phyloP scores from a whole-genome alignment of 23 tunicate species.

The Styela plicata region DNA sequence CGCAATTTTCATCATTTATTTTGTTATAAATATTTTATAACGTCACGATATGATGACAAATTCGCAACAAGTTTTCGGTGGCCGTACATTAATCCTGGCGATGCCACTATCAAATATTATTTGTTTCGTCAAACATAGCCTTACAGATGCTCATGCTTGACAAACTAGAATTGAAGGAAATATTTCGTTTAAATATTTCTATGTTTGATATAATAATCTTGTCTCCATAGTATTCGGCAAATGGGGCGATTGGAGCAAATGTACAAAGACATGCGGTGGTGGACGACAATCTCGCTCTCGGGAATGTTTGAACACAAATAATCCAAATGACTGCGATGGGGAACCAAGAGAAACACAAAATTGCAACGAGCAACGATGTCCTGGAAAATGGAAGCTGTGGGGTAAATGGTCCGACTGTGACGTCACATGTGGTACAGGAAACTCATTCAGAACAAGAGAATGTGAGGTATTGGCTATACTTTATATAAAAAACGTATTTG shows the following conservation, averaged over 20 bases:
- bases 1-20: too few relatives aligned
- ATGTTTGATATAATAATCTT: too few relatives aligned
- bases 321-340: slow-evolving; percentile 16
- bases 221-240: slow-evolving; percentile 2
- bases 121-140: too few relatives aligned
- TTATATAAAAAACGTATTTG: too few relatives aligned
- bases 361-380: slow-evolving; percentile 17
- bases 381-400: slow-evolving; percentile 23
- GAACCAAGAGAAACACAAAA: neutral
- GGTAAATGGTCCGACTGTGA: neutral
- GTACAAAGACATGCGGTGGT: slow-evolving; percentile 17
- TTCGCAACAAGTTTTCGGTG: too few relatives aligned
- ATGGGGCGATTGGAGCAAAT: slow-evolving; percentile 13
- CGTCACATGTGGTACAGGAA: slow-evolving; percentile 14
- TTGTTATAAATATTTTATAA: too few relatives aligned
- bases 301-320: slow-evolving; percentile 6
- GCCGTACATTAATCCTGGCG: too few relatives aligned
- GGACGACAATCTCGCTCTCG: slow-evolving; percentile 23
- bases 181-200: too few relatives aligned
- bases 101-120: too few relatives aligned
- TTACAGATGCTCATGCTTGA: too few relatives aligned
- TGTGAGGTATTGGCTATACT: slow-evolving; percentile 22
- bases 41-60: too few relatives aligned
- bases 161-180: too few relatives aligned
- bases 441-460: neutral